Base-by-base conservation (phyloP, 1,140 invertebrate species). In the Pissodes strobi region DNA sequence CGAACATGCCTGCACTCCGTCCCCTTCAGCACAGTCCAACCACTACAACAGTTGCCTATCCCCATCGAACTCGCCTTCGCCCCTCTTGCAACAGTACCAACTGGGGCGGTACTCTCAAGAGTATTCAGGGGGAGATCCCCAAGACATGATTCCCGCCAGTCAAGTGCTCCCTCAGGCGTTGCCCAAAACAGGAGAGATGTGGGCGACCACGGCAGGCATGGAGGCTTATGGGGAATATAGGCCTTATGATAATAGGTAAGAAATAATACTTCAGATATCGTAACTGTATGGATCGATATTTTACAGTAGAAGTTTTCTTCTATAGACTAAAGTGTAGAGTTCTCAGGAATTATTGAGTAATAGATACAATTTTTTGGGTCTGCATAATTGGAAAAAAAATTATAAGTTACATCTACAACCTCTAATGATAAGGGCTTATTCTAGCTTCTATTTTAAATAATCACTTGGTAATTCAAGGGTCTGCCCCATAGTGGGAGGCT, bases 51-150 rank as follows among this genome's bases (percentile, higher is more conserved):
- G 66, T 13, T 77, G 76, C 37, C 65, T 78, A 19, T 78, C 76
- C 8, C 76, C 76, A 8, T 77, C 75, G 8, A 77, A 72, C 55
- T 76, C 76, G 5, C 75, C 76, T 1, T 78, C 76, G 9, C 76
- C 76, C 22, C 68, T 78, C n/a, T 66, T 78, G 49, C 61, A 70
- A 8, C 58, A 64, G 12, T 74, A 78, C 30, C 71, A 72, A 23
- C 70, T 71, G 12, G 64, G 64, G 10, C 41, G 69, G 43, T 76
- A 75, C 68, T 68, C 74, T 0, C 75, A 76, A 43, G 68, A 72
- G 38, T 74, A 76, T 18, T 61, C 43, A 4, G 39, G 55, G 5
- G 55, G 38, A 22, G 53, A 57, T 57, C 53, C 41, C 19, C 66
- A 76, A 55, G 74, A 76, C 6, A 67, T 76, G 68, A 72, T 76